Base-by-base conservation (phyloP, 2,888 invertebrate species). In the Drosophila rubida region DNA sequence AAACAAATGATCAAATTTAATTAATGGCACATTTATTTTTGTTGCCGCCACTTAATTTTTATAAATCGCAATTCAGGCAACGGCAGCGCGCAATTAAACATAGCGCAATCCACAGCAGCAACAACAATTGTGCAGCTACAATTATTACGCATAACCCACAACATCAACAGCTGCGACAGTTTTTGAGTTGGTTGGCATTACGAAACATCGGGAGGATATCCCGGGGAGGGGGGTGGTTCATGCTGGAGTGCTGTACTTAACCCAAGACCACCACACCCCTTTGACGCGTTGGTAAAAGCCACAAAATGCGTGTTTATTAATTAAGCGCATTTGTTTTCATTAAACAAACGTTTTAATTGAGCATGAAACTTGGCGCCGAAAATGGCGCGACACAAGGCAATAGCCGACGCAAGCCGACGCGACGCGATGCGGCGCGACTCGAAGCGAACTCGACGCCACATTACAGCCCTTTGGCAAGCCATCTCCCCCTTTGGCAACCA, bases 311-410 rank as follows among this genome's bases (percentile, higher is more conserved):
- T 90, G 90, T 91, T 91, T 92, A 91, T 91, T 92, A 92, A 92
- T 92, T 91, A 90, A 91, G 90, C 90, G 86, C 90, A 91, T 92
- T 92, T 91, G 89, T 91, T 92, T 92, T 90, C 91, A 92, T 92
- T 91, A 91, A 88, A 83, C 87, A 83, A 91, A 89, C 87, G 82
- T 89, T 90, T 91, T 91, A 90, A 90, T 90, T 85, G 86, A 89
- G 90, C 86, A 81, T 89, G 82, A 88, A 89, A 89, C 76, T 86
- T 90, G 90, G 91, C 90, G 90, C 90, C 90, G 58, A 61, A 74
- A 65, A 67, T 57, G 54, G 19, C 69, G 75, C 80, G 77, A 73
- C 85, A 75, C 69, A 79, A 55, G 65, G 67, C 80, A 67, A 86
- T 86, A 85, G 80, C 79, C 80, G 71, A 19, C 41, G 30, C 11